Conservation (phyloP, 2,888 invertebrate genomes). For the Drosophila gaucha region DNA sequence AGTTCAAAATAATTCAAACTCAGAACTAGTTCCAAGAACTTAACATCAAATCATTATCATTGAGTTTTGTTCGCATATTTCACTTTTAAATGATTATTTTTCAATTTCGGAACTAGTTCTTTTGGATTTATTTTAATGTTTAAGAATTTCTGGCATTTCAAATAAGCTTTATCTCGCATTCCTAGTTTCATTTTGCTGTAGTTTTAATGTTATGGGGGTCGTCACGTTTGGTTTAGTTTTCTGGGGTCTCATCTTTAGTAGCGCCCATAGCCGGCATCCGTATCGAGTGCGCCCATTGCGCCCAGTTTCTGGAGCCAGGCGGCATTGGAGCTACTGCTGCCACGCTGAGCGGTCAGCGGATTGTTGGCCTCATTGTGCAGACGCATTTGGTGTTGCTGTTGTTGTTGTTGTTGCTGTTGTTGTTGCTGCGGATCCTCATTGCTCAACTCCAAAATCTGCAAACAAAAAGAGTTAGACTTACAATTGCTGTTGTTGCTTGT, state of each 20-base stretch:
- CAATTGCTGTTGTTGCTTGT: slow-evolving; percentile 44
- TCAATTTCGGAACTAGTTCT: background rate
- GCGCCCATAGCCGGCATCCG: slow-evolving; percentile 72
- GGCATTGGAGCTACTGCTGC: slow-evolving; percentile 48
- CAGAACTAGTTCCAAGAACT: no score
- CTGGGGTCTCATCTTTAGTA: slow-evolving; percentile 58
- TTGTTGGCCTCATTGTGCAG: slow-evolving; percentile 74
- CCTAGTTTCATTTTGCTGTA: slow-evolving; percentile 10
- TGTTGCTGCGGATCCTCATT: slow-evolving; percentile 81
- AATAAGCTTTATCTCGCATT: slow-evolving; percentile 30
- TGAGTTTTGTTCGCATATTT: no score
- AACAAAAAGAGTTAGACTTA: slow-evolving; percentile 66
- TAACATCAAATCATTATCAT: no score
- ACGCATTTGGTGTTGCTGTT: slow-evolving; percentile 60
- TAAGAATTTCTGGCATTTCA: slow-evolving; percentile 24
- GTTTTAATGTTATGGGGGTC: slow-evolving; percentile 20
- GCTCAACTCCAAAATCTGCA: slow-evolving; percentile 84
- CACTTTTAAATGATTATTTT: no score
- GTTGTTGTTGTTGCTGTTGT: slow-evolving; percentile 48
- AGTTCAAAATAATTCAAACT: background rate
- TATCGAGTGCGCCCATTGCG: slow-evolving; percentile 72
- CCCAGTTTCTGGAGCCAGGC: slow-evolving; percentile 80
- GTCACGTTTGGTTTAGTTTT: slow-evolving; percentile 36
- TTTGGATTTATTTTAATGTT: background rate
- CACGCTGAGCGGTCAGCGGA: slow-evolving; percentile 51